A percentile compares a stretch with the other conserved stretches of the same genome.
These are phyloP conservation scores for Pluvianellus socialis DNA, from an alignment of 2,113 vertebrate species.

Conservation along the genomic window DNA sequence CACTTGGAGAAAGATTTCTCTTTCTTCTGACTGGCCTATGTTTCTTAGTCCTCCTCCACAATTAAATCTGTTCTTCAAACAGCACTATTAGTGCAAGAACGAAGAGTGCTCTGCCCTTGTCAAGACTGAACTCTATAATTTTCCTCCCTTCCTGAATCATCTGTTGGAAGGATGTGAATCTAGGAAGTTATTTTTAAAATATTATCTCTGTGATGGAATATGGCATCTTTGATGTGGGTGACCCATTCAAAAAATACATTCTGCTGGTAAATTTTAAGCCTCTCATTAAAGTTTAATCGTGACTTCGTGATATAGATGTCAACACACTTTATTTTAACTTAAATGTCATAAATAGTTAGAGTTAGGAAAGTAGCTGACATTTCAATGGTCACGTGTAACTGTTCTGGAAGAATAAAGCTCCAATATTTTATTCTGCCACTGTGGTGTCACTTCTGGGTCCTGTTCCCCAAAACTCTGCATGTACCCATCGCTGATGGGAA, in stretches of 20 bases:
- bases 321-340: not conserved
- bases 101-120: not conserved
- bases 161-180: not conserved
- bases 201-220: not conserved
- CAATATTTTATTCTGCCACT: not conserved
- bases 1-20: not conserved
- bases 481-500: not conserved
- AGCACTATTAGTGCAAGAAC: not conserved
- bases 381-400: not conserved
- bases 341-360: not conserved
- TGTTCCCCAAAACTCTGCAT: not conserved
- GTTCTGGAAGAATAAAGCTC: not conserved
- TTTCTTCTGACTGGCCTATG: not conserved
- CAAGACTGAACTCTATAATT: not conserved
- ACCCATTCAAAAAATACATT: slow-evolving; percentile 19
- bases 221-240: not conserved
- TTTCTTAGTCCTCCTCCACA: not conserved
- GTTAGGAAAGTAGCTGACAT: not conserved
- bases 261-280: not conserved
- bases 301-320: not conserved
- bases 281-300: not conserved
- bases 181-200: slow-evolving; percentile 17
- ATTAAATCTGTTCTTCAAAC: slow-evolving; percentile 17
- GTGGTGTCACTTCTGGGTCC: not conserved
- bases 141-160: slow-evolving; percentile 32